phyloP scores from a whole-genome alignment of 2,797 vertebrate species.

The Delichon dasypus region DNA sequence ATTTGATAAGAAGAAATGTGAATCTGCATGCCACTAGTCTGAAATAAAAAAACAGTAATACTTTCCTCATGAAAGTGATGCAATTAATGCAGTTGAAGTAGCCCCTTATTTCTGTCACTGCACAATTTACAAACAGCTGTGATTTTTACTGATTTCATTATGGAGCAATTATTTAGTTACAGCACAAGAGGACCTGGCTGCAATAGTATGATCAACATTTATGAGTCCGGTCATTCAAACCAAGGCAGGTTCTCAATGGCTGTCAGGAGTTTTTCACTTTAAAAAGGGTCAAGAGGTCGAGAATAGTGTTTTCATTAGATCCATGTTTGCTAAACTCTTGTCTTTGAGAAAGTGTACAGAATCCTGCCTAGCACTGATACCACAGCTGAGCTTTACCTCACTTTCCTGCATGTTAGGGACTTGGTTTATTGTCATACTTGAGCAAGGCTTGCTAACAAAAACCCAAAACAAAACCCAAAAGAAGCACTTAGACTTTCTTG shows the following conservation, averaged over 20 bases:
- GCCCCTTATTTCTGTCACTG: neutral
- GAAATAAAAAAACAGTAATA: neutral
- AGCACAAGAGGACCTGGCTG: neutral
- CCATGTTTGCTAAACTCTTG: neutral
- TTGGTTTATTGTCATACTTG: neutral
- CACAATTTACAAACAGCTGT: neutral
- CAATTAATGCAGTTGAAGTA: neutral
- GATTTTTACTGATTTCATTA: neutral
- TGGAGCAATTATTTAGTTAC: neutral
- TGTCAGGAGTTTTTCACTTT: neutral
- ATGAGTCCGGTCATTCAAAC: neutral
- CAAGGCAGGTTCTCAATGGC: neutral
- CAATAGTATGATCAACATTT: neutral
- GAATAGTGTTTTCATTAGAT: neutral
- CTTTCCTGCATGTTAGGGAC: neutral
- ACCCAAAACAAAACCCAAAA: neutral
- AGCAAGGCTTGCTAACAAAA: neutral
- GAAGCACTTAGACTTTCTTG: neutral
- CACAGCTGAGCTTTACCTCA: neutral
- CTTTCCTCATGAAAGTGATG: neutral
- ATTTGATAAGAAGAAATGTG: neutral
- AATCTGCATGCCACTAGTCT: neutral
- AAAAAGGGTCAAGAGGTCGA: neutral
- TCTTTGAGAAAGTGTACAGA: neutral
- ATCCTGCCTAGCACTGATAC: neutral